Conservation (phyloP, 2,888 invertebrate species). For the Ptychoptera albimana region DNA sequence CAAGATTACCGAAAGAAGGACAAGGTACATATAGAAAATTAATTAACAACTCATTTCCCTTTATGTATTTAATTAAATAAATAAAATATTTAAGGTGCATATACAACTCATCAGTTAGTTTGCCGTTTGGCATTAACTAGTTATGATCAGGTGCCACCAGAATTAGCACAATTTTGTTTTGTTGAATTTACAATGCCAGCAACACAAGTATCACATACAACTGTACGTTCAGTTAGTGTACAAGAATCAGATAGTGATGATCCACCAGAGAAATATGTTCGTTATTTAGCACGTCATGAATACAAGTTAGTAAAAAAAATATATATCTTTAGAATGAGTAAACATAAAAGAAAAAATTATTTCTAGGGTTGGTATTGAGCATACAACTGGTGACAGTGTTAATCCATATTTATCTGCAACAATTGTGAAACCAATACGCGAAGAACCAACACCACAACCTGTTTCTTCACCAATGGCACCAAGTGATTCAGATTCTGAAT, state of each 20-base stretch:
- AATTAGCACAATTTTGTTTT: constrained; percentile 70
- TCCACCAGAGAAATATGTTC: constrained; percentile 96
- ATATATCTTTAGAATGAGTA: not conserved
- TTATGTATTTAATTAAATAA: not conserved
- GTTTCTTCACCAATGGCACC: constrained; percentile 31
- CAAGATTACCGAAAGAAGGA: constrained; percentile 92
- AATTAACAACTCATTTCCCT: not conserved
- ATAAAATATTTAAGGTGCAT: constrained; percentile 55
- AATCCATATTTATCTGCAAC: constrained; percentile 53
- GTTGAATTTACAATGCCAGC: constrained; percentile 99
- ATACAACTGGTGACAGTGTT: constrained; percentile 56
- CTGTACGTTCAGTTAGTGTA: constrained; percentile 84
- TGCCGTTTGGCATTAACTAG: constrained; percentile 90
- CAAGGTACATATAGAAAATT: constrained; percentile 50
- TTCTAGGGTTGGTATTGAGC: constrained; percentile 73
- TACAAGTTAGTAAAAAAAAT: constrained; percentile 48
- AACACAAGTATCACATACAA: constrained; percentile 88
- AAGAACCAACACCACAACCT: constrained; percentile 25
- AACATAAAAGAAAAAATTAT: not conserved
- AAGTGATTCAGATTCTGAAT: constrained; percentile 39
- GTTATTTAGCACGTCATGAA: constrained; percentile 90
- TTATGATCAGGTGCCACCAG: constrained; percentile 93
- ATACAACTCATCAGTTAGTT: constrained; percentile 91
- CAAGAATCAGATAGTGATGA: constrained; percentile 70
- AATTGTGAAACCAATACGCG: constrained; percentile 24